These are phyloP conservation scores for Neomorphus geoffroyi DNA, from an alignment of 2,797 vertebrate genomes.

Conservation along the genomic window DNA sequence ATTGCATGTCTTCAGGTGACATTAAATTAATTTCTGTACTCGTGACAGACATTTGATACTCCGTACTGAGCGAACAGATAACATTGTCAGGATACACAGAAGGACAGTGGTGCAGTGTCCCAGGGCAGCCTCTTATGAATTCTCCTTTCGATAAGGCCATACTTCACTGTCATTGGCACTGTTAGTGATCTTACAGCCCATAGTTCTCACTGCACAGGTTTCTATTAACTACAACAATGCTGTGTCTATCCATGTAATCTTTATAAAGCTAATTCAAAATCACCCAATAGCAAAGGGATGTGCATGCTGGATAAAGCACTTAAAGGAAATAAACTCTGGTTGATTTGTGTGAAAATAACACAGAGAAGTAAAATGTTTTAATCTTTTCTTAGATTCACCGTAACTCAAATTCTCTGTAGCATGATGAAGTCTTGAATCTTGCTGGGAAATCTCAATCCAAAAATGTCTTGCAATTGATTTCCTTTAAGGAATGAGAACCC, in stretches of 20 bases:
- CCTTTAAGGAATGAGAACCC: not conserved
- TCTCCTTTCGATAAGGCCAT: slow-evolving; percentile 80
- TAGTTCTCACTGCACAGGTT: slow-evolving; percentile 83
- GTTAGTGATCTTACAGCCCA: slow-evolving; percentile 73
- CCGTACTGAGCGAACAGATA: slow-evolving; percentile 88
- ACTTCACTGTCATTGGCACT: slow-evolving; percentile 77
- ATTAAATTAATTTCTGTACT: slow-evolving; percentile 91
- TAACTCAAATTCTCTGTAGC: not conserved
- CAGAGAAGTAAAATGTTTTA: not conserved
- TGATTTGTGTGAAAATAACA: slow-evolving; percentile 29
- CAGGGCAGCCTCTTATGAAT: slow-evolving; percentile 85
- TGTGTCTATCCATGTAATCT: slow-evolving; percentile 77
- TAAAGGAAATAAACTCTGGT: slow-evolving; percentile 31
- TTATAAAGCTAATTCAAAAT: slow-evolving; percentile 56
- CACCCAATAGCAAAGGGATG: slow-evolving; percentile 33
- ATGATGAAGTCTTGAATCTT: not conserved
- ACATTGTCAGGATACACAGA: slow-evolving; percentile 90
- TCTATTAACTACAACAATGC: slow-evolving; percentile 86
- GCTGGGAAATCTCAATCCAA: not conserved
- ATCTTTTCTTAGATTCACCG: not conserved
- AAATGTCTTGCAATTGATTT: not conserved
- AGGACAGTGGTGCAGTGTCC: slow-evolving; percentile 89
- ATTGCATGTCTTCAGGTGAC: slow-evolving; percentile 96
- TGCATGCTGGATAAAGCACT: not conserved
- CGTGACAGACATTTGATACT: slow-evolving; percentile 89